A percentile compares a stretch with the other conserved stretches of the same genome.
Evolutionary conservation across 2,797 vertebrate species (phyloP).

Genomic region (Hylomyscus alleni): DNA sequence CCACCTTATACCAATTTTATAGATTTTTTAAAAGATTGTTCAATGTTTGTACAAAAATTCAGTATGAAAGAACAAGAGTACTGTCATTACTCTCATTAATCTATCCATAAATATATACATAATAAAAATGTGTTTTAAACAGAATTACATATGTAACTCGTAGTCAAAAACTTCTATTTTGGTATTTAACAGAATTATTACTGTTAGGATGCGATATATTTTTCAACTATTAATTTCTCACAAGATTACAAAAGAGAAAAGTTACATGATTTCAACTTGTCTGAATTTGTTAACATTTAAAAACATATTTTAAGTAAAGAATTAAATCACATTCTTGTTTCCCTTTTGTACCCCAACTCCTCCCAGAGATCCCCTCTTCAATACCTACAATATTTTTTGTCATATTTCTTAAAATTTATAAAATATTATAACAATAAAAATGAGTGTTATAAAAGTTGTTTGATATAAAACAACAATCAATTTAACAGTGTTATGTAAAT

Average conservation of each 20-base stretch:
- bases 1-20: background rate
- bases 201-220: background rate
- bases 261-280: no score
- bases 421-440: no score
- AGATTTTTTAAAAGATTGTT: background rate
- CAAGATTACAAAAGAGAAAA: background rate
- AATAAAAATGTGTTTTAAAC: background rate
- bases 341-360: no score
- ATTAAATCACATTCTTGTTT: no score
- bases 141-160: rapidly evolving
- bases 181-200: background rate
- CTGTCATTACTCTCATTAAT: background rate
- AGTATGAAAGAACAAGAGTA: background rate
- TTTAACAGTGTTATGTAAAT: no score
- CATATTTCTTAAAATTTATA: no score
- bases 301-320: no score
- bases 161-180: background rate
- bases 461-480: no score
- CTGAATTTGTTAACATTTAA: no score
- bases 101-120: background rate
- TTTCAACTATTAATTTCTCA: background rate
- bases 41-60: background rate
- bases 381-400: no score
- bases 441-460: no score
- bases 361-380: no score